Evolutionary conservation across 2,113 vertebrate genomes (phyloP), one percentile per base, ranked within the genome.

Genomic region (Oreotrochilus melanogaster): DNA sequence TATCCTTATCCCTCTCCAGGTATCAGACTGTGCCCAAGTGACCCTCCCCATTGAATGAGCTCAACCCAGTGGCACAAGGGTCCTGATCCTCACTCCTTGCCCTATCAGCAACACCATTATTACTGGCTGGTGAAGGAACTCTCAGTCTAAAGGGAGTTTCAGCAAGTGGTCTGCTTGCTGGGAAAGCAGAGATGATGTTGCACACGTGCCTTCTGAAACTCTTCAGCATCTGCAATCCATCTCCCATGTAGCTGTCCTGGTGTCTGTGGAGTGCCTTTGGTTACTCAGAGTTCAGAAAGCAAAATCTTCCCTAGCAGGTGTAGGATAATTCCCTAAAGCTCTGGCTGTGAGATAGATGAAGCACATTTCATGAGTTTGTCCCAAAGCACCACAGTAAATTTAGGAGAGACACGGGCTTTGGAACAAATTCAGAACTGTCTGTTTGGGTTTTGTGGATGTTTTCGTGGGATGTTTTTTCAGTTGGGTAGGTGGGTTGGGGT

Each of bases 311-410:
- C 76, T 14, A 7, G 78, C 6, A 7, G 65, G n/a, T 87, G 87
- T 54, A 10, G 54, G 23, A 51, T 35, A 57, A 33, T 45, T 54
- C 35, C 11, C 21, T 60, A 42, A 45, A 94, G 70, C 5, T 3
- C 42, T 83, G 85, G n/a, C 45, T 73, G 22, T 22, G 35, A 84
- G 47, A 60, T 7, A 78, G 73, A 37, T 11, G 35, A 91, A 79
- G 64, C 45, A 78, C 53, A 22, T 88, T 87, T 81, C 72, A 31
- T 88, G 67, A 93, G 66, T 92, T 82, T 42, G 35, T 85, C 74
- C 62, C 54, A 62, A 66, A 89, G 70, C 1, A 0, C 35, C 33
- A 42, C 17, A 37, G 37, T 13, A 83, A 83, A 88, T 88, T 90
- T 76, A 53, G n/a, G 66, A 76, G 16, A 18, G 31, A 50, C 17